Base-by-base conservation (phyloP, 2,888 invertebrate genomes). In the Drosophila mimetica region DNA sequence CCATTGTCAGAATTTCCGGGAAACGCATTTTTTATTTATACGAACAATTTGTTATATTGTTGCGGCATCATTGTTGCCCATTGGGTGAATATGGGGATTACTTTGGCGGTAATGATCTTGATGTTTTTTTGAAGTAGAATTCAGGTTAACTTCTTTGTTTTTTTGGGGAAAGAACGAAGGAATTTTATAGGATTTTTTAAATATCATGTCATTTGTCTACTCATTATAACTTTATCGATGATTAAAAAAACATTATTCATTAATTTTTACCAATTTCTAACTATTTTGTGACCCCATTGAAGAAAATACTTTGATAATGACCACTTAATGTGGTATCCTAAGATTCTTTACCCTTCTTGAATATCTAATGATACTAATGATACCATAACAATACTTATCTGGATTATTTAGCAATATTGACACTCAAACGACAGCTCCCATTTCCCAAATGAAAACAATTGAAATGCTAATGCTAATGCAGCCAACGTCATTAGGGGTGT, bases 1-100 rank as follows among this genome's bases (percentile, higher is more conserved):
- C 30, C 57, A 75, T 72, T 76, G 75, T 80, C 79, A 54, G 41
- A 66, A 58, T 61, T 53, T 71, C 58, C 20, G 36, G 46, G 66
- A 65, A 71, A 47, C 22, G 25, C 73, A 54, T 73, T 71, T 72
- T 44, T 71, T 63, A 57, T 72, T 54, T 55, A 50, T 51, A 44
- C 65, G 51, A 39, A 70, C 44, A 44, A 54, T 69, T 59, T 59
- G 34, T 51, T 65, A 47, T 65, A 52, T 52, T 28, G 36, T 47
- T 44, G 25, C 14, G 25, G 42, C 22, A 8, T 4, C 25, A 1
- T 22, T 42, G n/a, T 14, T 42, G 16, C 22, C 28, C 34, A 34
- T 50, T 30, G 18, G 37, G 9, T 20, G n/a, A 42, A 20, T 30
- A 39, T 28, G 6, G 28, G 64, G 13, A 50, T 50, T 48, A 18